Conservation (phyloP, 2,888 invertebrate genomes). For the Epinotia ramella region DNA sequence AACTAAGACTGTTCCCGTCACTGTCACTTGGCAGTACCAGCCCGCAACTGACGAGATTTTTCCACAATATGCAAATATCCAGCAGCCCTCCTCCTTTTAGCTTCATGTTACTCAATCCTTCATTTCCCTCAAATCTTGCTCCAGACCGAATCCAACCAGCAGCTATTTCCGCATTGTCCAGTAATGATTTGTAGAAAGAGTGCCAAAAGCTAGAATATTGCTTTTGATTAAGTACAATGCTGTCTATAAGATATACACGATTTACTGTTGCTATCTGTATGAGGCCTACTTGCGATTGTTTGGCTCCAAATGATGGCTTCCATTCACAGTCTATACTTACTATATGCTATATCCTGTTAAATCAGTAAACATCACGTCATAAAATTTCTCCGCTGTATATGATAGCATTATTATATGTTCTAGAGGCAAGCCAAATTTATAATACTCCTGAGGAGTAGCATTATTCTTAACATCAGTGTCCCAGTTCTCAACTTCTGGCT, state of each 20-base stretch:
- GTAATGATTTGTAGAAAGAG: slow-evolving; percentile 86
- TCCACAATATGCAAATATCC: slow-evolving; percentile 76
- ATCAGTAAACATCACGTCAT: slow-evolving; percentile 84
- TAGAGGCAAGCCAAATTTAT: slow-evolving; percentile 80
- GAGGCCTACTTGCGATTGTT: slow-evolving; percentile 89
- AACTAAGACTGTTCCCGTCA: slow-evolving; percentile 88
- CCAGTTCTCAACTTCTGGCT: slow-evolving; percentile 76
- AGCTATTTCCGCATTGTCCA: slow-evolving; percentile 91
- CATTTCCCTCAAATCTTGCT: slow-evolving; percentile 80
- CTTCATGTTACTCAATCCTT: slow-evolving; percentile 77
- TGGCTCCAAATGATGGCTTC: slow-evolving; percentile 92
- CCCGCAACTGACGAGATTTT: slow-evolving; percentile 67
- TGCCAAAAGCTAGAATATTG: slow-evolving; percentile 87
- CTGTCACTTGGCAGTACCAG: slow-evolving; percentile 72
- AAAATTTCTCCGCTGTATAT: slow-evolving; percentile 85
- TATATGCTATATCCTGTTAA: slow-evolving; percentile 75
- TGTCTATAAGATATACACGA: slow-evolving; percentile 92
- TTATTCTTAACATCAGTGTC: slow-evolving; percentile 63
- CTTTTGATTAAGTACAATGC: slow-evolving; percentile 85
- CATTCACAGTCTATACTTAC: slow-evolving; percentile 96
- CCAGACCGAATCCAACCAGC: slow-evolving; percentile 87
- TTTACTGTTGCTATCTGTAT: slow-evolving; percentile 92
- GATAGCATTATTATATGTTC: slow-evolving; percentile 86
- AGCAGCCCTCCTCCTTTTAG: slow-evolving; percentile 79
- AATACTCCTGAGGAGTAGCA: slow-evolving; percentile 71